Base-by-base conservation (phyloP, 2,797 vertebrate genomes). In the Peromyscus eremicus region DNA sequence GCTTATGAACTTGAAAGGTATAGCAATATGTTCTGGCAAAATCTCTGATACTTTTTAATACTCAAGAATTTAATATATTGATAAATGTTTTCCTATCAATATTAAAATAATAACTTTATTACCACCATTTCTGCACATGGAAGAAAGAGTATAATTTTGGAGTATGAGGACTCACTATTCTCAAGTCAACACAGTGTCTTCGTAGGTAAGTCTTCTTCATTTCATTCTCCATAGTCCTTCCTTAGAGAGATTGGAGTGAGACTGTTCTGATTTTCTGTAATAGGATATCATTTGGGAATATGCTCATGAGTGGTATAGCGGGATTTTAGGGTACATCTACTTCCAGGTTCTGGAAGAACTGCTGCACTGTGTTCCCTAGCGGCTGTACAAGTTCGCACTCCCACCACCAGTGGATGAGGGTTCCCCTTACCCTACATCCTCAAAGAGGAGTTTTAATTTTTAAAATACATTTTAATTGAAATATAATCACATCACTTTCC, bases 211-310 rank as follows among this genome's bases (percentile, higher is more conserved):
- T 46, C 23, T 76, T 60, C 55, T 73, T 98, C 98, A 96, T 79
- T 98, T 99, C 95, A 97, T 96, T 0, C 84, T 99, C 73, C 99
- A 98, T 96, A 99, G 98, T 92, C 99, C 99, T 97, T 99, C 99
- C 91, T 95, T 98, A 99, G 98, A 99, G 99, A 97, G 99, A 99
- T 99, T 98, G 88, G 96, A 71, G 10, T 92, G 93, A 80, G 34
- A 60, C 64, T 68, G 13, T 60, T 89, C 37, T 83, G n/a, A 70
- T 77, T 87, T 12, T 79, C 49, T 64, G 46, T 37, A 49, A 68
- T 14, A 52, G 6, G 7, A 49, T 68, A 8, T 23, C 19, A 49
- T 52, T 43, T 68, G 43, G 34, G 43, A 16, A n/a, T 25, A 46
- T n/a, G 19, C 10, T 7, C 19, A 34, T n/a, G 32, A 68, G 6